These are phyloP conservation scores for Ischnus inquisitorius DNA, from an alignment of 2,888 invertebrate species.

Conservation along the genomic window DNA sequence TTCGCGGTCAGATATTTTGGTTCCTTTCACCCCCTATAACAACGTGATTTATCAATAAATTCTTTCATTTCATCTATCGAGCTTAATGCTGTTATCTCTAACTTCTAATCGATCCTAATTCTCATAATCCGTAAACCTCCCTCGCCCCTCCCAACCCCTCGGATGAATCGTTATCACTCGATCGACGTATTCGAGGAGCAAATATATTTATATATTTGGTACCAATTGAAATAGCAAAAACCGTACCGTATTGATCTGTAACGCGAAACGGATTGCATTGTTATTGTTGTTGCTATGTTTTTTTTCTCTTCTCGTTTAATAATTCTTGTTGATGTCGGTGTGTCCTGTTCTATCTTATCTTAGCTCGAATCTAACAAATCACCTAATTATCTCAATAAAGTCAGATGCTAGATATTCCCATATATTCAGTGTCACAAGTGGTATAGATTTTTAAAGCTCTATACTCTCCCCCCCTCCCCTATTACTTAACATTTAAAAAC, in stretches of 20 bases:
- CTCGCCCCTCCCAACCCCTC: constrained; percentile 1
- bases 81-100: constrained; percentile 46
- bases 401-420: constrained; percentile 71
- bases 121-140: constrained; percentile 35
- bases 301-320: constrained; percentile 36
- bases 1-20: constrained; percentile 70
- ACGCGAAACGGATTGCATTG: constrained; percentile 66
- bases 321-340: constrained; percentile 27
- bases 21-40: constrained; percentile 71
- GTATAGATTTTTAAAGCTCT: constrained; percentile 66
- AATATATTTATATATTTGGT: constrained; percentile 61
- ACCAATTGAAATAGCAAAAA: constrained; percentile 66
- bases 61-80: constrained; percentile 62
- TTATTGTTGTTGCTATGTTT: constrained; percentile 52
- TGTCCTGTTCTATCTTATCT: constrained; percentile 45
- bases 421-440: constrained; percentile 69
- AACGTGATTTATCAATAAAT: constrained; percentile 71
- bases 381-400: constrained; percentile 71
- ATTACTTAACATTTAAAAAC: constrained; percentile 75
- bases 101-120: constrained; percentile 32
- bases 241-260: constrained; percentile 63
- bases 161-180: constrained; percentile 7
- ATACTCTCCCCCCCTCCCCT: constrained; percentile 35
- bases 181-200: constrained; percentile 24
- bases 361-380: constrained; percentile 71